A percentile compares a stretch with the other conserved stretches of the same genome.
These are phyloP conservation scores for Danio albolineatus DNA, from an alignment of 2,797 vertebrate species.

Conservation along the genomic window DNA sequence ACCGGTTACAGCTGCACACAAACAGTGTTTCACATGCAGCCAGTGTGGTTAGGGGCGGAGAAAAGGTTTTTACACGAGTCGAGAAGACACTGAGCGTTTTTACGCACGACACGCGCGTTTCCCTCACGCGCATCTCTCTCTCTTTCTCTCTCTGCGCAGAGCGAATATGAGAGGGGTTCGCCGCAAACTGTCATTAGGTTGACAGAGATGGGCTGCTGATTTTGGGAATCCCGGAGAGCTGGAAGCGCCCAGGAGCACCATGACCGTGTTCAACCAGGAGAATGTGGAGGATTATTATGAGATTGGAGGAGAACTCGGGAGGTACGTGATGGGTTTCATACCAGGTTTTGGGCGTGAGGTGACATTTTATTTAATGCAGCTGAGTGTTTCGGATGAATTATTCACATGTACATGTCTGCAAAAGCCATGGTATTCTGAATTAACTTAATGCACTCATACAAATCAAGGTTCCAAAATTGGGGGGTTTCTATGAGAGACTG, in stretches of 20 bases:
- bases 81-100: conserved; percentile 8
- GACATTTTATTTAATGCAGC: not conserved
- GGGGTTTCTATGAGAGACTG: too few species aligned
- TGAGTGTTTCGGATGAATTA: not conserved
- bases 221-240: conserved; percentile 68
- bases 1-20: not conserved
- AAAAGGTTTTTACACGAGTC: conserved; percentile 11
- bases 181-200: conserved; percentile 64
- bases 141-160: conserved; percentile 38
- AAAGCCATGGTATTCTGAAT: not conserved
- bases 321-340: conserved; percentile 69
- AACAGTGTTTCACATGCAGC: conserved; percentile 6
- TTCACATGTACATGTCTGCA: not conserved
- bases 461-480: not conserved
- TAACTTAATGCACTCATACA: not conserved
- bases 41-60: not conserved
- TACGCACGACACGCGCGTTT: conserved; percentile 4
- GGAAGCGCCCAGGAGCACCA: conserved; percentile 75
- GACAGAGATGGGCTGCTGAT: conserved; percentile 69
- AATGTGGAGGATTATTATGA: conserved; percentile 88
- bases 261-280: conserved; percentile 88
- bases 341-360: conserved; percentile 33
- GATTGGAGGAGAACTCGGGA: conserved; percentile 87
- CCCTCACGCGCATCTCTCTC: not conserved
- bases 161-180: conserved; percentile 64